Percentiles rank a stretch among this genome's conserved stretches.
Evolutionary conservation across 2,113 vertebrate species (phyloP).

Genomic region (Cynopterus brachyotis): DNA sequence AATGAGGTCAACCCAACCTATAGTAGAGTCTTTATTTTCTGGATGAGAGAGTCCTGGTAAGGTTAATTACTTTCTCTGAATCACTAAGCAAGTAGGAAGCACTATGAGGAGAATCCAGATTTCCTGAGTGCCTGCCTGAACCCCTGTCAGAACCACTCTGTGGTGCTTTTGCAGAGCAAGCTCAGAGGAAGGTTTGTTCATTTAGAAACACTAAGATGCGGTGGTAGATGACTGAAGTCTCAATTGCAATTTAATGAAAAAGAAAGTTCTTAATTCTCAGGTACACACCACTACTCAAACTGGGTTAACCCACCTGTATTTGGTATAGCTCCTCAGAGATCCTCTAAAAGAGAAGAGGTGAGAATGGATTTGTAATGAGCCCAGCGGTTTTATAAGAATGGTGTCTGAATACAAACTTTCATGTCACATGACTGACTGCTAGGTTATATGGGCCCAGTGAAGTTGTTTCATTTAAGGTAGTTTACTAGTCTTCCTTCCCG

Average conservation of each 20-base stretch:
- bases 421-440: accelerated
- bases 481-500: not conserved
- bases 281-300: not conserved
- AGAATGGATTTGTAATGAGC: not conserved
- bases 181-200: not conserved
- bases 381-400: not conserved
- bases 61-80: not conserved
- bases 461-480: not conserved
- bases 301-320: not conserved
- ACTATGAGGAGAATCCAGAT: not conserved
- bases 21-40: not conserved
- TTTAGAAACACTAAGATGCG: conserved; percentile 36
- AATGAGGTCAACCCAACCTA: not conserved
- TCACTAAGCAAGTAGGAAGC: not conserved
- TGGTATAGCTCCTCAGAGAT: not conserved
- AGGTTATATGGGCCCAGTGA: not conserved
- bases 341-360: not conserved
- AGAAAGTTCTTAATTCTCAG: conserved; percentile 25
- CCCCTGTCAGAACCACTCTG: not conserved
- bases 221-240: conserved; percentile 24
- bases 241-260: conserved; percentile 49
- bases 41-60: not conserved
- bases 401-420: not conserved
- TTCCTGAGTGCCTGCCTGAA: not conserved
- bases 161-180: not conserved